Conservation (phyloP, 2,888 invertebrate genomes). For the Lasioglossum oenotherae region DNA sequence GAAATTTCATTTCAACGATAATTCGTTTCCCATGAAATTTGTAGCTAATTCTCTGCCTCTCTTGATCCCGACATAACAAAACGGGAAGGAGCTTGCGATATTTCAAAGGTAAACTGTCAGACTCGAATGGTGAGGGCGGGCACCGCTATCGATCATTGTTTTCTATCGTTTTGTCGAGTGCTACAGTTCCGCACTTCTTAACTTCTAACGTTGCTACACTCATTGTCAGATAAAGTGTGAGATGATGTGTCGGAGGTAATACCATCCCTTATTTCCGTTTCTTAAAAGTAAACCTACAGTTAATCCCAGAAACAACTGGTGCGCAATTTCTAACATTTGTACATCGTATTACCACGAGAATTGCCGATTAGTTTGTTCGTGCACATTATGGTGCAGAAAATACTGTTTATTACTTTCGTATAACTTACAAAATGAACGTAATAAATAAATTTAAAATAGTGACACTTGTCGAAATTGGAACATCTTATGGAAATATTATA, state of each 20-base stretch:
- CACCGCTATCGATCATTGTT: conserved; percentile 71
- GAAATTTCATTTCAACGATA: conserved; percentile 7
- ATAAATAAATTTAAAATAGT: not conserved
- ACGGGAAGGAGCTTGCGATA: conserved; percentile 62
- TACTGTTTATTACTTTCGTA: fast-evolving
- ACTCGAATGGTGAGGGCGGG: conserved; percentile 67
- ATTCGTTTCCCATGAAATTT: conserved; percentile 25
- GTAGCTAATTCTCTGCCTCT: not conserved
- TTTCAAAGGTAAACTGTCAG: conserved; percentile 73
- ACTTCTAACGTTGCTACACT: not conserved
- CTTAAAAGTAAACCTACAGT: not conserved
- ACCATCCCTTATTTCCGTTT: not conserved
- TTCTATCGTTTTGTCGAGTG: conserved; percentile 52
- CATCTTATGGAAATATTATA: not conserved
- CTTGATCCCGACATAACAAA: conserved; percentile 5
- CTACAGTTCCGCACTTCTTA: conserved; percentile 36
- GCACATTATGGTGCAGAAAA: not conserved
- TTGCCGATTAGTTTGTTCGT: not conserved
- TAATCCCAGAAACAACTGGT: not conserved
- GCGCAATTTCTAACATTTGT: not conserved
- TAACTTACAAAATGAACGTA: not conserved
- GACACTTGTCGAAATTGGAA: not conserved
- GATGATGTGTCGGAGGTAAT: conserved; percentile 8
- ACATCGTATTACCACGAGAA: too few species aligned
- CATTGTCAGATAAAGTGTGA: conserved; percentile 3